A percentile compares a stretch with the other conserved stretches of the same genome.
Conservation (phyloP, 2,888 invertebrate genomes). For the Andrena hattorfiana region DNA sequence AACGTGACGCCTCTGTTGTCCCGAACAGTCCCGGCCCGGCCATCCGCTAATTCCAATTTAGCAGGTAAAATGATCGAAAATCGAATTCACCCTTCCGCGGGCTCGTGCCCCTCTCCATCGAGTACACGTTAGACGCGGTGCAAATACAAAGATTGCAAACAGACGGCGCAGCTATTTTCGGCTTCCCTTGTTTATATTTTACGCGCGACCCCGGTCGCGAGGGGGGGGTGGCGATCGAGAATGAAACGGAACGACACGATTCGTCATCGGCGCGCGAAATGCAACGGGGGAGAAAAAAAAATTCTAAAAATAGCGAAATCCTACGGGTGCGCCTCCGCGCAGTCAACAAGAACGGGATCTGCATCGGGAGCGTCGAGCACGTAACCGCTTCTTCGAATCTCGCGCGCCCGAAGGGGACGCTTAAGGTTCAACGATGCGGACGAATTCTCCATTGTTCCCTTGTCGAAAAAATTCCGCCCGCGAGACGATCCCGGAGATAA, state of each 20-base stretch:
- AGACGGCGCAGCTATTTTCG: conserved; percentile 32
- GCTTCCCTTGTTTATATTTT: conserved; percentile 32
- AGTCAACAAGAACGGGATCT: conserved; percentile 37
- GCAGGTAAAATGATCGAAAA: conserved; percentile 13
- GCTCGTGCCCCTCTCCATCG: not conserved
- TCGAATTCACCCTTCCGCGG: conserved; percentile 12
- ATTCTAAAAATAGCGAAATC: conserved; percentile 18
- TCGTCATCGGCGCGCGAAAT: not conserved
- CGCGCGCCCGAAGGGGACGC: not conserved
- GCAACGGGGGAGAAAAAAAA: not conserved
- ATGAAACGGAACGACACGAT: conserved; percentile 7
- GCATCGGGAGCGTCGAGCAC: conserved; percentile 30
- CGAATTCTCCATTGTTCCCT: not conserved
- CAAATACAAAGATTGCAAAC: conserved; percentile 37
- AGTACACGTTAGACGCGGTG: conserved; percentile 5
- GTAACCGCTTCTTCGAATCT: conserved; percentile 43
- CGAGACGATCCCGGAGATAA: not conserved
- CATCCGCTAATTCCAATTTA: not conserved
- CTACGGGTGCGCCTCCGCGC: conserved; percentile 34
- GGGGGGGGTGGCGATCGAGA: not conserved
- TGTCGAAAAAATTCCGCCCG: conserved; percentile 2
- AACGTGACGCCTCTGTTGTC: not conserved
- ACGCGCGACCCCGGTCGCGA: not conserved
- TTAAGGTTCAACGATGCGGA: conserved; percentile 18
- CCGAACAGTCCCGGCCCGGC: not conserved